phyloP scores from a whole-genome alignment of 2,888 invertebrate species.

The Mantis religiosa region DNA sequence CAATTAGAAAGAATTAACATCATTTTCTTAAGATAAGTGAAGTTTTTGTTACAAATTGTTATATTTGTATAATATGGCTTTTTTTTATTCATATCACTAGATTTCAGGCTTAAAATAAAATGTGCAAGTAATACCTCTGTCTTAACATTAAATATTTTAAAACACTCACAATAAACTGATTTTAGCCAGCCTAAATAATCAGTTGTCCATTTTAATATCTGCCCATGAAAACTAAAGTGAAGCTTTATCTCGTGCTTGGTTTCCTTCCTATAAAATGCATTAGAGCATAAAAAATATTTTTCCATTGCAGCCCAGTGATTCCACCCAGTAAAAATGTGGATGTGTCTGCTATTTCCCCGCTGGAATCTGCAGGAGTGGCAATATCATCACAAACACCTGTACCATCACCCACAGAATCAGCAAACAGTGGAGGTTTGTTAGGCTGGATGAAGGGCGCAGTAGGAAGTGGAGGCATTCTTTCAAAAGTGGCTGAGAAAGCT shows the following conservation, averaged over 20 bases:
- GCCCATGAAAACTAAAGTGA: neutral
- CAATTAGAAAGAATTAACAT: too few relatives aligned
- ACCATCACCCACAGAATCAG: conserved; percentile 42
- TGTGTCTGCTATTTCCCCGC: conserved; percentile 29
- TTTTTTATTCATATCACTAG: too few relatives aligned
- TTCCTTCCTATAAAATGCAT: neutral
- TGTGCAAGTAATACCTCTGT: too few relatives aligned
- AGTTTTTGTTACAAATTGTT: too few relatives aligned
- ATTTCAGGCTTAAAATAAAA: too few relatives aligned
- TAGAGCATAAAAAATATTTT: neutral
- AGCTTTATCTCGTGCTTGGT: neutral
- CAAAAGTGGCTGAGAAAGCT: conserved; percentile 68
- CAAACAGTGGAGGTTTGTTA: conserved; percentile 55
- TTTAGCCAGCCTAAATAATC: too few relatives aligned
- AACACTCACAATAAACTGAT: too few relatives aligned
- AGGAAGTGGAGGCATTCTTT: conserved; percentile 55
- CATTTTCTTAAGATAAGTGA: too few relatives aligned
- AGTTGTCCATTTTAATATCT: too few relatives aligned
- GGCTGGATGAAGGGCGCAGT: conserved; percentile 70
- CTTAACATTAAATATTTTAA: too few relatives aligned
- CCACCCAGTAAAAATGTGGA: conserved; percentile 51
- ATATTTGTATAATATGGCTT: too few relatives aligned
- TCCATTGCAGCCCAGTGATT: conserved; percentile 48
- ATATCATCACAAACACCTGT: neutral
- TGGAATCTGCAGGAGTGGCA: neutral